Conservation (phyloP, 2,797 vertebrate species). For the Pyrocephalus nanus region DNA sequence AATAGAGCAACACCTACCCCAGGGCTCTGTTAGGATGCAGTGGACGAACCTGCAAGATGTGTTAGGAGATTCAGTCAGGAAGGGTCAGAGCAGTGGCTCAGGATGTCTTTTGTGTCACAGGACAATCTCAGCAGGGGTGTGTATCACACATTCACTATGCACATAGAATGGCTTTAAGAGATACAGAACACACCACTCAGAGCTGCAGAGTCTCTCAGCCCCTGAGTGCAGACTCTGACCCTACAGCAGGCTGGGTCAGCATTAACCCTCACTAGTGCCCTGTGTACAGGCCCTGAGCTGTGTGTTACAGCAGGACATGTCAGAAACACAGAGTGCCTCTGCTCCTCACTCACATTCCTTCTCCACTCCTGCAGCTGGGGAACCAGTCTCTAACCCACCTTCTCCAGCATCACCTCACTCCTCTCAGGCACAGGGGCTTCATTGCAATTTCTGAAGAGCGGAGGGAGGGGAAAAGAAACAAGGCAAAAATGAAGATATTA, state of each 20-base stretch:
- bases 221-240: fast-evolving
- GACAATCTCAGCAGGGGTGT: neutral
- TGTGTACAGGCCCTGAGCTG: neutral
- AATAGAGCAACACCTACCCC: neutral
- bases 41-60: neutral
- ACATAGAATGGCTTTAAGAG: fast-evolving
- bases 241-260: neutral
- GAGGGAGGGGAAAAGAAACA: fast-evolving
- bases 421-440: neutral
- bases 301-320: fast-evolving
- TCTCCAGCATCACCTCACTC: neutral
- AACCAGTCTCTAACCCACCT: neutral
- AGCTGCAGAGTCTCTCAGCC: neutral
- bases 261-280: neutral
- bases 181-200: fast-evolving
- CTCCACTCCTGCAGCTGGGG: fast-evolving
- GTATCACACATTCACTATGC: fast-evolving
- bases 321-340: neutral
- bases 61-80: neutral
- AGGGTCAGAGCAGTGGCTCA: neutral
- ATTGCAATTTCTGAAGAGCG: neutral
- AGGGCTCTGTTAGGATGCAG: neutral
- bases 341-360: neutral
- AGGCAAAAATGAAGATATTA: neutral
- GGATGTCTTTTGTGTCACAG: neutral